Percentiles rank a stretch among this genome's conserved stretches.
Conservation (phyloP, 2,888 invertebrate species). For the Dolichomitus sp. region DNA sequence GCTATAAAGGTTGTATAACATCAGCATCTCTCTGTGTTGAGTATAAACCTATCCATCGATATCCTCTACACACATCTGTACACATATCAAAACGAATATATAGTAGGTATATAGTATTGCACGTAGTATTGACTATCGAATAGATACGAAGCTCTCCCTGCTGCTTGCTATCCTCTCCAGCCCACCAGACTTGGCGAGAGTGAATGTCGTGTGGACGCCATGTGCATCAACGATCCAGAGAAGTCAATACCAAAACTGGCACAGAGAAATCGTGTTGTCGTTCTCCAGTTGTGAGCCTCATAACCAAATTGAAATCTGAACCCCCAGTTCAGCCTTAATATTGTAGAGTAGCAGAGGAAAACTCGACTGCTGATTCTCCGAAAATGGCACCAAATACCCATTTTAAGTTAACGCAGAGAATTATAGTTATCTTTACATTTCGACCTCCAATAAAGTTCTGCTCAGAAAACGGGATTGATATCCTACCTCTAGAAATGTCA, state of each 20-base stretch:
- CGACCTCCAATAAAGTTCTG: too few species aligned
- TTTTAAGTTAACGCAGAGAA: background rate
- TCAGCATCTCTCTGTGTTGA: constrained; percentile 33
- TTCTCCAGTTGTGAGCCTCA: constrained; percentile 40
- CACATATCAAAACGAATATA: background rate
- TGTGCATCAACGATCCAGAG: constrained; percentile 55
- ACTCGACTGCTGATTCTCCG: background rate
- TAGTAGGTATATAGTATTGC: constrained; percentile 71
- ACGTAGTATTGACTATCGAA: constrained; percentile 79
- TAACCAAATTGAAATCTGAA: background rate
- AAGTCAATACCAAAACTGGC: constrained; percentile 39
- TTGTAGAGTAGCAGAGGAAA: background rate
- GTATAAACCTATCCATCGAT: constrained; percentile 25
- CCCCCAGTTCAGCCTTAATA: background rate
- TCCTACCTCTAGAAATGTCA: too few species aligned
- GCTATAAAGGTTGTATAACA: constrained; percentile 59
- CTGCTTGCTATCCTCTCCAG: constrained; percentile 27
- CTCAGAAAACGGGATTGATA: too few species aligned
- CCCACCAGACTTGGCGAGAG: constrained; percentile 31
- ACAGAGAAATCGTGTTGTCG: constrained; percentile 26
- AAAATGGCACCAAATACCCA: background rate
- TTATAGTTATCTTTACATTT: too few species aligned
- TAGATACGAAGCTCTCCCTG: constrained; percentile 67
- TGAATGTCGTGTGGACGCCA: constrained; percentile 23
- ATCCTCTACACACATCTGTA: constrained; percentile 37